Percentiles rank a stretch among this genome's conserved stretches.
These are phyloP conservation scores for Synanceia verrucosa DNA, from an alignment of 2,797 vertebrate genomes.

Conservation along the genomic window DNA sequence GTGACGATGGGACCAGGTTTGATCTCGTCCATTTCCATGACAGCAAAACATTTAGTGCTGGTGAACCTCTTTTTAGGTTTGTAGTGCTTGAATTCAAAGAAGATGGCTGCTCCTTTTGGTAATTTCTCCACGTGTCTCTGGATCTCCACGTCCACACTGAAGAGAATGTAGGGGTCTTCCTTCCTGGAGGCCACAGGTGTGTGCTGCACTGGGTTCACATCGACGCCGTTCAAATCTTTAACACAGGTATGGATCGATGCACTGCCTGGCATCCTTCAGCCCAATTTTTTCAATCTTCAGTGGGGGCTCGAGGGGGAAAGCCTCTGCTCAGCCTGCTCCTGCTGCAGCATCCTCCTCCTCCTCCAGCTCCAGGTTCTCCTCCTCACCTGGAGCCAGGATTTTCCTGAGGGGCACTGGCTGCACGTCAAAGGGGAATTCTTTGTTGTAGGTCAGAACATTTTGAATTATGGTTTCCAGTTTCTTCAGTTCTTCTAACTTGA, in stretches of 20 bases:
- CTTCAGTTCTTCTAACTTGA: slow-evolving; percentile 97
- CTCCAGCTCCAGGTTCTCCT: slow-evolving; percentile 96
- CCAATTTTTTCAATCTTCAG: slow-evolving; percentile 97
- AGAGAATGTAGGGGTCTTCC: slow-evolving; percentile 96
- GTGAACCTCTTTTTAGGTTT: slow-evolving; percentile 99
- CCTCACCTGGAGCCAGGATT: slow-evolving; percentile 97
- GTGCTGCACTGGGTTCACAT: slow-evolving; percentile 95
- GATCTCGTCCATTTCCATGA: slow-evolving; percentile 99
- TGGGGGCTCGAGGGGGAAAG: slow-evolving; percentile 87
- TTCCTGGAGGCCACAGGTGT: slow-evolving; percentile 94
- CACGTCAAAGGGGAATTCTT: slow-evolving; percentile 97
- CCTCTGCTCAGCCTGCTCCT: slow-evolving; percentile 87
- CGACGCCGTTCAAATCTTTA: slow-evolving; percentile 96
- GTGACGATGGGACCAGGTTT: slow-evolving; percentile 95
- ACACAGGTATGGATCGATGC: slow-evolving; percentile 98
- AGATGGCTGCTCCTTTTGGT: slow-evolving; percentile 98
- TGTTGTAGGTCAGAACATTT: slow-evolving; percentile 95
- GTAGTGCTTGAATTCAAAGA: slow-evolving; percentile 99
- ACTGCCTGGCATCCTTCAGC: slow-evolving; percentile 97
- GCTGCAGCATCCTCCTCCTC: slow-evolving; percentile 89
- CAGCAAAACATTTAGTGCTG: slow-evolving; percentile 99
- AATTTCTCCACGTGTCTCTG: slow-evolving; percentile 97
- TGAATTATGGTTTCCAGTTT: slow-evolving; percentile 95
- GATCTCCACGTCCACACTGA: slow-evolving; percentile 95
- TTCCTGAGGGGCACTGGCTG: slow-evolving; percentile 96